These are phyloP conservation scores for Crossocerus cetratus DNA, from an alignment of 2,888 invertebrate genomes.

Conservation along the genomic window DNA sequence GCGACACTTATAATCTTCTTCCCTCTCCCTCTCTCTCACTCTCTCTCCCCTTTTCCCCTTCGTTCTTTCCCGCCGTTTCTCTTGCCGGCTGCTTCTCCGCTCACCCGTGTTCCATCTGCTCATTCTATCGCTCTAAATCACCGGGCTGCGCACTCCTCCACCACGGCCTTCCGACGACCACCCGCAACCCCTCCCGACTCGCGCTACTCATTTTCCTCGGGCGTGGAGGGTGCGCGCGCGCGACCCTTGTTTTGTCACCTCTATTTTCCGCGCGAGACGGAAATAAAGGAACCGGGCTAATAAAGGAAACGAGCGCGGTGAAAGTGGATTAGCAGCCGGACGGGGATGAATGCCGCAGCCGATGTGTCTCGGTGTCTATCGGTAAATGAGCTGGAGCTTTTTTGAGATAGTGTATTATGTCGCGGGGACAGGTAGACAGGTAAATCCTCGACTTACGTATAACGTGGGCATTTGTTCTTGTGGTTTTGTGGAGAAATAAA, in stretches of 20 bases:
- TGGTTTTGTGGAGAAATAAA: slow-evolving; percentile 28
- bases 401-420: too few species aligned
- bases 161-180: slow-evolving; percentile 5
- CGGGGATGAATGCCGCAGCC: slow-evolving; percentile 11
- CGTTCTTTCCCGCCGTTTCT: slow-evolving; percentile 7
- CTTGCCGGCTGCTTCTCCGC: neutral
- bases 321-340: slow-evolving; percentile 44
- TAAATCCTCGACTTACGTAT: too few species aligned
- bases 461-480: too few species aligned
- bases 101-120: slow-evolving; percentile 5
- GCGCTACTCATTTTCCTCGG: neutral
- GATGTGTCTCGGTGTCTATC: neutral
- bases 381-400: too few species aligned
- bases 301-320: slow-evolving; percentile 46
- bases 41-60: slow-evolving; percentile 13
- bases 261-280: neutral
- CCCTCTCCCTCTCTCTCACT: slow-evolving; percentile 20
- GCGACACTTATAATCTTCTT: slow-evolving; percentile 66
- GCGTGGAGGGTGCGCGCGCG: neutral
- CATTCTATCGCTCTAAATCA: slow-evolving; percentile 46
- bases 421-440: too few species aligned
- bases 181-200: neutral
- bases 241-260: neutral
- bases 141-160: slow-evolving; percentile 19
- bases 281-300: neutral